These are phyloP conservation scores for Lasioglossum vierecki DNA, from an alignment of 2,888 invertebrate species.

Conservation along the genomic window DNA sequence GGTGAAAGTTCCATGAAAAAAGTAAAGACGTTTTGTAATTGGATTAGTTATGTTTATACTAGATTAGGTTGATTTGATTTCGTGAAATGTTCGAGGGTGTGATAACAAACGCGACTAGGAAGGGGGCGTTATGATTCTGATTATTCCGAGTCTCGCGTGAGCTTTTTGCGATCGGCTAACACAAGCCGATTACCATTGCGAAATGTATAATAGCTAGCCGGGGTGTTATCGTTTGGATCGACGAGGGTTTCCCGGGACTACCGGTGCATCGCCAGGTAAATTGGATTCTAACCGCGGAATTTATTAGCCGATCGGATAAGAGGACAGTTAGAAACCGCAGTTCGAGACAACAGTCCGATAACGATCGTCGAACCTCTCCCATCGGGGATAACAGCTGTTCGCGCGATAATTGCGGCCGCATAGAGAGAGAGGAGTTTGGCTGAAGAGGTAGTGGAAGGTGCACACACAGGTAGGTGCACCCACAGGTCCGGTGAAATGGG, in stretches of 20 bases:
- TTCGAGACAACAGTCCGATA: constrained; percentile 60
- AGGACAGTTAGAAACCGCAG: constrained; percentile 43
- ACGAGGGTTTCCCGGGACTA: neutral
- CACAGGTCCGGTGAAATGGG: constrained; percentile 68
- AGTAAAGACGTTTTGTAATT: too few species aligned
- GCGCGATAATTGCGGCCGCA: constrained; percentile 66
- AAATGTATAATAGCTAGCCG: constrained; percentile 2
- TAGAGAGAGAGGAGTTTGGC: constrained; percentile 49
- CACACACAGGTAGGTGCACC: constrained; percentile 62
- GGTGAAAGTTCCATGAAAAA: too few species aligned
- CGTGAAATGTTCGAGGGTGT: neutral
- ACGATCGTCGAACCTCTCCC: constrained; percentile 53
- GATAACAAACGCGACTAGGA: neutral
- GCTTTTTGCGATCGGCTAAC: neutral
- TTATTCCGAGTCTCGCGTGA: neutral
- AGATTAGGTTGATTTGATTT: neutral
- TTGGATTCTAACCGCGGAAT: constrained; percentile 9
- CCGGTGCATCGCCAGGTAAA: neutral
- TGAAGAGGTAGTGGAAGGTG: constrained; percentile 37
- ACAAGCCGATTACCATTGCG: constrained; percentile 8
- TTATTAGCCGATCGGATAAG: constrained; percentile 36
- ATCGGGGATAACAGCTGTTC: constrained; percentile 65
- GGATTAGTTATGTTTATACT: too few species aligned
- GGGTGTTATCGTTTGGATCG: constrained; percentile 4
- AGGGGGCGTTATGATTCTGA: neutral